Conservation (phyloP, 2,888 invertebrate genomes). For the Meloe dianella region DNA sequence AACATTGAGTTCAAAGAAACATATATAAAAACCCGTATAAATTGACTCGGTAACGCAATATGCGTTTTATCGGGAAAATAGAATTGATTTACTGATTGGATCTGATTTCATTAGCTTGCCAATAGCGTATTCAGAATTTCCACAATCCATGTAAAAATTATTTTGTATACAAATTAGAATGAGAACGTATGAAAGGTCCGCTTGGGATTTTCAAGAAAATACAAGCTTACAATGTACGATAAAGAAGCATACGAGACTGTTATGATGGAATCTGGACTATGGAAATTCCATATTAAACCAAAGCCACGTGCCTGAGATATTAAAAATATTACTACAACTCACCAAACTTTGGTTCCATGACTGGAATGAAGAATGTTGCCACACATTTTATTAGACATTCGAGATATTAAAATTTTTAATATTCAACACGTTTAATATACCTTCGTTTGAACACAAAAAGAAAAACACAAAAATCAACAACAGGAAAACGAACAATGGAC, state of each 20-base stretch:
- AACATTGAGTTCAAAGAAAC: not conserved
- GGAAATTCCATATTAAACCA: constrained; percentile 49
- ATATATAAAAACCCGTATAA: not conserved
- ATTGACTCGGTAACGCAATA: not conserved
- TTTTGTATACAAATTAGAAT: not conserved
- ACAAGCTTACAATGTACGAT: constrained; percentile 19
- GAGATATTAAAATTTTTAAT: constrained; percentile 29
- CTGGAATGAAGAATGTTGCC: constrained; percentile 24
- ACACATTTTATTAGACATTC: constrained; percentile 16
- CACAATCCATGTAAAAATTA: not conserved
- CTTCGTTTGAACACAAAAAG: not conserved
- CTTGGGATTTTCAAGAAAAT: not conserved
- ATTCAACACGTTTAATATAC: constrained; percentile 16
- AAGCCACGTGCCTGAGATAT: constrained; percentile 49
- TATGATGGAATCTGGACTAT: constrained; percentile 39
- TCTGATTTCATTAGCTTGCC: no score
- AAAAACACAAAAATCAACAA: not conserved
- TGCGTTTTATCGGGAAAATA: no score
- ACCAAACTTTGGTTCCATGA: constrained; percentile 23
- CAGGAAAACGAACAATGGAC: not conserved
- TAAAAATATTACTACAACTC: constrained; percentile 38
- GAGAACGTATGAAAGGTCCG: not conserved
- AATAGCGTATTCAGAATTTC: no score
- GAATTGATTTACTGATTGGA: no score
- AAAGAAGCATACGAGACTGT: constrained; percentile 27